Evolutionary conservation across 1,140 invertebrate species (phyloP).

Genomic region (Arctopsyche grandis): DNA sequence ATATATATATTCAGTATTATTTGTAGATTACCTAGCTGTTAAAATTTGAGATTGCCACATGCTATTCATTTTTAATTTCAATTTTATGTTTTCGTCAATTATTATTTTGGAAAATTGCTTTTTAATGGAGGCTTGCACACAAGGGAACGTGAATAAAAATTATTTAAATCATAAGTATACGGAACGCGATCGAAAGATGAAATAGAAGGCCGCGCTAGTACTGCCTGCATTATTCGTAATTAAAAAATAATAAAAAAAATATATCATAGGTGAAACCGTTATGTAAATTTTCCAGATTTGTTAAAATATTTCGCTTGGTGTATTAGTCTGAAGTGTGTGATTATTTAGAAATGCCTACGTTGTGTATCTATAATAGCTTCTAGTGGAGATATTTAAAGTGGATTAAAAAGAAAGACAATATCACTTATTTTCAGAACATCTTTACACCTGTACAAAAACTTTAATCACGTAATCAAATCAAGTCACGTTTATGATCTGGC

Average conservation of each 20-base stretch:
- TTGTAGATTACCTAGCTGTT: constrained; percentile 16
- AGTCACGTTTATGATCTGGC: not conserved
- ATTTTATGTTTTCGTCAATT: not conserved
- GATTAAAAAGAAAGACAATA: constrained; percentile 18
- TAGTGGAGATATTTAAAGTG: constrained; percentile 35
- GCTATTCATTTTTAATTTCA: not conserved
- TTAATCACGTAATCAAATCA: not conserved
- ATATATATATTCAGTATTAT: constrained; percentile 27
- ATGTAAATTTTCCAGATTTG: constrained; percentile 42
- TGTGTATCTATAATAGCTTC: constrained; percentile 35
- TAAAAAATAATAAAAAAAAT: constrained; percentile 35
- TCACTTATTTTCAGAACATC: constrained; percentile 32
- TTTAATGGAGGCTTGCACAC: constrained; percentile 11
- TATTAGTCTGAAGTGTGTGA: constrained; percentile 45
- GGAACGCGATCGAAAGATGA: constrained; percentile 39
- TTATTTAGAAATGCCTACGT: constrained; percentile 29
- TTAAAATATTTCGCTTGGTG: constrained; percentile 38
- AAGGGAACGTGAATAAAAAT: constrained; percentile 25
- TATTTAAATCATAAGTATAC: constrained; percentile 46
- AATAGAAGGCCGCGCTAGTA: constrained; percentile 47
- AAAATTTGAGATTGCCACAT: not conserved
- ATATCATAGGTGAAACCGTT: constrained; percentile 26
- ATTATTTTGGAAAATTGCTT: not conserved
- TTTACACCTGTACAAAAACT: constrained; percentile 32
- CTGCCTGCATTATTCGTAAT: constrained; percentile 49